Evolutionary conservation across 2,888 invertebrate species (phyloP).

Genomic region (Macropis europaea): DNA sequence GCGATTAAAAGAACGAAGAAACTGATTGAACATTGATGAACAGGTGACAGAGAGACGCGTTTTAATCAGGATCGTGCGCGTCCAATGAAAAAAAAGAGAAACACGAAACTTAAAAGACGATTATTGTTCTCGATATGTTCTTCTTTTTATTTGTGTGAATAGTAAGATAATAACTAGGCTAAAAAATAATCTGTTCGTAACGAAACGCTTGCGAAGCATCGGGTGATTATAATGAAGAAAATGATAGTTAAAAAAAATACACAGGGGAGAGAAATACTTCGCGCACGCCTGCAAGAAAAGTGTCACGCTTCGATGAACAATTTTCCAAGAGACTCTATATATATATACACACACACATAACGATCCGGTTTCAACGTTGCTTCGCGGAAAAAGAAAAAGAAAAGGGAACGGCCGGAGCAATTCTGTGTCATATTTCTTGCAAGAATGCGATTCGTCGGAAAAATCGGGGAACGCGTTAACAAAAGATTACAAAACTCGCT

Average conservation of each 20-base stretch:
- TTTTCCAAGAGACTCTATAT: too few relatives aligned
- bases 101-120: neutral
- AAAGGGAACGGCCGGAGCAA: too few relatives aligned
- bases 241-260: conserved; percentile 13
- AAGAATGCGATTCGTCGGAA: neutral
- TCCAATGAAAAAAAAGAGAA: neutral
- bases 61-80: neutral
- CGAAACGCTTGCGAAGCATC: too few relatives aligned
- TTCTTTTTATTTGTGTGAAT: conserved; percentile 23
- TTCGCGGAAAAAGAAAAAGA: too few relatives aligned
- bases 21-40: too few relatives aligned
- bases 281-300: neutral
- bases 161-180: conserved; percentile 20
- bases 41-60: too few relatives aligned
- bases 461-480: neutral
- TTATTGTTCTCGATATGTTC: neutral
- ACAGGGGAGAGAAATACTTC: neutral
- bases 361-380: too few relatives aligned
- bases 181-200: too few relatives aligned
- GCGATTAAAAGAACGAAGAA: too few relatives aligned
- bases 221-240: too few relatives aligned
- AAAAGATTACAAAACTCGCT: neutral
- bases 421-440: neutral
- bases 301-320: neutral
- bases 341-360: too few relatives aligned